Base-by-base conservation (phyloP, 2,113 vertebrate genomes). In the Rhynchomys soricoides region DNA sequence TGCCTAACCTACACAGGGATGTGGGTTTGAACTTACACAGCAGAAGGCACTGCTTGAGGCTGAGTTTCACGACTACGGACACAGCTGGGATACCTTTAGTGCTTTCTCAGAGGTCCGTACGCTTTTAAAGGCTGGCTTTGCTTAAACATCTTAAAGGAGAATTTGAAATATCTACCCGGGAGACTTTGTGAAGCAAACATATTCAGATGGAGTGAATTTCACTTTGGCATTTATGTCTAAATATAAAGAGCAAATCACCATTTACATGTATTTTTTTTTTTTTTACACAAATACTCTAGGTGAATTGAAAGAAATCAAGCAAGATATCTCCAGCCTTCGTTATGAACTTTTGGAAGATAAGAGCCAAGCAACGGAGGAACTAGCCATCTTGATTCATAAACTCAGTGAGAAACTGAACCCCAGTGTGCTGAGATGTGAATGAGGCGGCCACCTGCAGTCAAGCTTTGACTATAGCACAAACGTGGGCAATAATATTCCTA, bases 291-390 rank as follows among this genome's bases (percentile, higher is more conserved):
- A 97, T 91, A 50, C 92, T 95, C 15, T 95, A 99, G 99, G 99
- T 98, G 99, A 99, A 98, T 95, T 99, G 71, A 99, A 99, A 97
- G 99, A 99, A 98, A 99, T 99, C 97, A 99, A 99, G 94, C 99
- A 99, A 97, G 99, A 99, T 93, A 99, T 99, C 95, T 99, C 99
- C 95, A 99, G 99, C 95, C 99, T 99, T 95, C 99, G 99, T 64
- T 99, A 99, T 0, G 99, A 99, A 96, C 99, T 99, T 79, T 82
- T 99, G 96, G 99, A 99, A 95, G 99, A 99, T 95, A 99, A 99
- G 87, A 99, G 99, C 91, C 99, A 99, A 97, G 99, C 99, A 4
- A 99, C 99, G 7, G 99, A 99, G 94, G 99, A 99, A 91, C 96
- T 99, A 59, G 99, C 99, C 17, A 86, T 98, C 87, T 98, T 99